phyloP scores from a whole-genome alignment of 2,888 invertebrate species.

The Pinctada fucata region DNA sequence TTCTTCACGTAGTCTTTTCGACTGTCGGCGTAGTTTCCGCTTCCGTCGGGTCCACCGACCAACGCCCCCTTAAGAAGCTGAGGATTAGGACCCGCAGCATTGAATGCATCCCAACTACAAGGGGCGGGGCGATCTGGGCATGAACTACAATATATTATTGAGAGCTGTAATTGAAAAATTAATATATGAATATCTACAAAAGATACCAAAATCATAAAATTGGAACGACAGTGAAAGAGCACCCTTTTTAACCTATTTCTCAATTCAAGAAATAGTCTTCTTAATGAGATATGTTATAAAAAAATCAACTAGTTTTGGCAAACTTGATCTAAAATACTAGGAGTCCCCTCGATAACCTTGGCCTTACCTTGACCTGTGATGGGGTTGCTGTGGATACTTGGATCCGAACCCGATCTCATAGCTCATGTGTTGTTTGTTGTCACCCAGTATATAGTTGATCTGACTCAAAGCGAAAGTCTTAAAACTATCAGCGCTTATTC shows the following conservation, averaged over 20 bases:
- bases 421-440: constrained; percentile 60
- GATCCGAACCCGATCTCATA: constrained; percentile 67
- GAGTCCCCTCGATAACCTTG: too few relatives aligned
- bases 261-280: too few relatives aligned
- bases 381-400: constrained; percentile 62
- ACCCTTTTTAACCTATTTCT: too few relatives aligned
- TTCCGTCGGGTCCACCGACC: constrained; percentile 64
- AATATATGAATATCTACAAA: too few relatives aligned
- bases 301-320: too few relatives aligned
- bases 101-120: constrained; percentile 55
- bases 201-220: too few relatives aligned
- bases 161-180: not conserved
- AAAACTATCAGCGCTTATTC: constrained; percentile 54
- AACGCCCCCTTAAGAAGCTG: constrained; percentile 62
- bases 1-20: constrained; percentile 60
- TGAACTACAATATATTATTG: constrained; percentile 53
- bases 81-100: constrained; percentile 47
- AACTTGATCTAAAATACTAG: too few relatives aligned
- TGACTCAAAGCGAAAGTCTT: constrained; percentile 65
- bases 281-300: too few relatives aligned
- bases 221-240: too few relatives aligned
- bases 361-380: constrained; percentile 57
- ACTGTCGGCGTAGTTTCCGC: constrained; percentile 59
- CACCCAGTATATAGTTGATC: constrained; percentile 71
- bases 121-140: constrained; percentile 63